Evolutionary conservation across 2,888 invertebrate genomes (phyloP), one percentile per base, ranked within the genome.

Genomic region (Seladonia tumulorum): DNA sequence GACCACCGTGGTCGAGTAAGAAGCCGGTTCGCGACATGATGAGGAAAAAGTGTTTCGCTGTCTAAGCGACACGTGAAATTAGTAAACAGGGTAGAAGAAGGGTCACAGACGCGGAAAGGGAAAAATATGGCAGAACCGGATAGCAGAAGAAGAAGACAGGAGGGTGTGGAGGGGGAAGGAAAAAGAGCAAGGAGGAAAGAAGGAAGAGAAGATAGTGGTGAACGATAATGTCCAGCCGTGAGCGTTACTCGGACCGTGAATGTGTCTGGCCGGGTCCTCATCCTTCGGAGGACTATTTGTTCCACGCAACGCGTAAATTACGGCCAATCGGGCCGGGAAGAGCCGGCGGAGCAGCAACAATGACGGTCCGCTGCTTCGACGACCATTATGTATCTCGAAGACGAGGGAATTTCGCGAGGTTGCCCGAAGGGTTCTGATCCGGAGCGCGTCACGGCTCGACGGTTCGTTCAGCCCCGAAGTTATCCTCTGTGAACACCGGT

Each of bases 271-370:
- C 68, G 85, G 85, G 83, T 91, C 89, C 88, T 83, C 88, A 87
- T 91, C 85, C 87, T 75, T 85, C 81, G 76, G 49, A 86, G 78
- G 88, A 89, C 88, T 91, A 90, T 92, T 92, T 90, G 87, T 89
- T 91, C 89, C 90, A 90, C 90, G 90, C 90, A 89, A 91, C 85
- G 92, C 91, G 92, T 91, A 92, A 92, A 92, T 92, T 92, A 91
- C 91, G 82, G 90, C 76, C 90, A 83, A 91, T 92, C 88, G 90
- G 77, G 76, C 74, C 70, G 35, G 68, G 66, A 73, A 74, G 77
- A 76, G 60, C 71, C 53, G 81, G 72, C 82, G 79, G 73, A 66
- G 75, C 82, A 76, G 78, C 72, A 81, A 83, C 83, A 79, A 82
- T 82, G 78, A 82, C 35, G 75, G 72, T 81, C 71, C 76, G 73